phyloP scores from a whole-genome alignment of 2,888 invertebrate genomes.

The Suillia variegata region DNA sequence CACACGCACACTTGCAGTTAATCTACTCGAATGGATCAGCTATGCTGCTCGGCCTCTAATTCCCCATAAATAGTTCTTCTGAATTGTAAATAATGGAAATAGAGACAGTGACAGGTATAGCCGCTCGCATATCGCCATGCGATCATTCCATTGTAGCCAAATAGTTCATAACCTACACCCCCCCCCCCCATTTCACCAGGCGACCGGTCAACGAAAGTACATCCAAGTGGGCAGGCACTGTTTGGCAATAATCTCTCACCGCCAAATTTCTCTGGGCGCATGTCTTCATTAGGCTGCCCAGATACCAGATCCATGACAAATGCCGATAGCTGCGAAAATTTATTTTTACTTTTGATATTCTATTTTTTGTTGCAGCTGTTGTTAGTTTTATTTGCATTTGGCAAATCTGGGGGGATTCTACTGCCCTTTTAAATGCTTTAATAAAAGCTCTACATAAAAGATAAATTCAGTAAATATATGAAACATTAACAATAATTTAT shows the following conservation, averaged over 20 bases:
- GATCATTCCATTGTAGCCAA: too few species aligned
- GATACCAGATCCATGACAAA: neutral
- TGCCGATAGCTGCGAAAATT: neutral
- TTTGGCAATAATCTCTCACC: neutral
- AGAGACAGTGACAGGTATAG: neutral
- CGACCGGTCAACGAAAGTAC: neutral
- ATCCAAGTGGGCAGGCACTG: neutral
- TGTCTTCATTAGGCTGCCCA: constrained; percentile 1
- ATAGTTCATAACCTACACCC: too few species aligned
- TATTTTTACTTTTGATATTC: neutral
- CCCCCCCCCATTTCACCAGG: too few species aligned
- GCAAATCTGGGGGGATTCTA: too few species aligned
- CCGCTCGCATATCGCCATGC: too few species aligned
- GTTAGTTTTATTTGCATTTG: neutral
- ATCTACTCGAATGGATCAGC: too few species aligned
- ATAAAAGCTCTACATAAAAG: too few species aligned
- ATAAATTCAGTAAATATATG: too few species aligned
- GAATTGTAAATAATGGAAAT: neutral
- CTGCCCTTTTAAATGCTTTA: too few species aligned
- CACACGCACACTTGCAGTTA: neutral
- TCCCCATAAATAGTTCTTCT: neutral
- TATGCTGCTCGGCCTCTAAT: neutral
- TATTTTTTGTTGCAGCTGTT: neutral
- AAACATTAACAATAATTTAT: too few species aligned
- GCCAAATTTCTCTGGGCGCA: neutral